Evolutionary conservation across 2,888 invertebrate genomes (phyloP).

Genomic region (Xanthia icteritia): DNA sequence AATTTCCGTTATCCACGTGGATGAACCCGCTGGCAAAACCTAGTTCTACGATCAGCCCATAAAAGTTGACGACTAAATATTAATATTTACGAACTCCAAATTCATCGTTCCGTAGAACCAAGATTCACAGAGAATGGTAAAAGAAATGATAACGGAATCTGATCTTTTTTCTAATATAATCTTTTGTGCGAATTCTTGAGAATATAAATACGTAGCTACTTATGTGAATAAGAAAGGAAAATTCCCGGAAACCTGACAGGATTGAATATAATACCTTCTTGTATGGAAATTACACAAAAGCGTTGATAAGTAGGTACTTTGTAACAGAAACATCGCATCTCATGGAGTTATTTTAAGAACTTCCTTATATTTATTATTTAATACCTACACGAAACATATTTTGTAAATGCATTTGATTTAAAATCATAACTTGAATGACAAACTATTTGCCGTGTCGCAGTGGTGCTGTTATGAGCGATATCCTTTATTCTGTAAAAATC

Average conservation of each 20-base stretch:
- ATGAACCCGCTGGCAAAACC: neutral
- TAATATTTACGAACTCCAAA: neutral
- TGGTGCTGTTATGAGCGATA: too few species aligned
- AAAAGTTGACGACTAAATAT: neutral
- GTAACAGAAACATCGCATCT: neutral
- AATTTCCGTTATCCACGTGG: too few species aligned
- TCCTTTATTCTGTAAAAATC: too few species aligned
- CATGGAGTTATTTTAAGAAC: conserved; percentile 21
- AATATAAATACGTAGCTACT: conserved; percentile 16
- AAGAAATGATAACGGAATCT: conserved; percentile 13
- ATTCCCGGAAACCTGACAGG: conserved; percentile 35
- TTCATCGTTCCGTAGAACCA: neutral
- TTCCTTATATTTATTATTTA: conserved; percentile 3
- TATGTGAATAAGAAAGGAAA: conserved; percentile 11
- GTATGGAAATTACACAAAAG: conserved; percentile 32
- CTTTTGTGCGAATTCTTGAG: conserved; percentile 10
- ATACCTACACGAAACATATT: neutral
- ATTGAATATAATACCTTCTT: conserved; percentile 38
- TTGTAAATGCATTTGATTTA: too few species aligned
- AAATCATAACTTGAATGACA: too few species aligned
- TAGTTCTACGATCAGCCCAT: neutral
- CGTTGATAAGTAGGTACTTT: conserved; percentile 27
- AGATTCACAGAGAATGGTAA: neutral
- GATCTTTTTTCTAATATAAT: conserved; percentile 31
- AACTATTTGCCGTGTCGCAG: too few species aligned